These are phyloP conservation scores for Aphyosemion australe DNA, from an alignment of 2,113 vertebrate genomes.

Conservation along the genomic window DNA sequence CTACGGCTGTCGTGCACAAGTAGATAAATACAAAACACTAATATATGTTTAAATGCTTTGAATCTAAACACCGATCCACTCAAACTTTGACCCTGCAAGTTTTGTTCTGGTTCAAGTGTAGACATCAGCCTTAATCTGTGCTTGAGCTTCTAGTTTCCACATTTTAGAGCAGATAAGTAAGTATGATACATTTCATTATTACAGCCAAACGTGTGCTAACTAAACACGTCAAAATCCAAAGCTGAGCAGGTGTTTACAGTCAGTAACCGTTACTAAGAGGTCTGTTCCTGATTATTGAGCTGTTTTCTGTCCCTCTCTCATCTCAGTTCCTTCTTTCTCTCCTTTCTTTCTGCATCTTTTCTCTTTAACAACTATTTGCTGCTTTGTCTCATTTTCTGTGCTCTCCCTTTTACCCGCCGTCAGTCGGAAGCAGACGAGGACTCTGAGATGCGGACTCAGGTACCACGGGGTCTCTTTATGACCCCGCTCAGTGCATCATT, in stretches of 20 bases:
- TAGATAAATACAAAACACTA: too few species aligned
- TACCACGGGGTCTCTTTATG: conserved; percentile 50
- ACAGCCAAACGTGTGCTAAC: not conserved
- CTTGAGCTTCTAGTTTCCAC: too few species aligned
- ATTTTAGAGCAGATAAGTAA: too few species aligned
- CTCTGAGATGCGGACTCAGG: conserved; percentile 81
- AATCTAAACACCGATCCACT: too few species aligned
- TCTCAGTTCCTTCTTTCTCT: not conserved
- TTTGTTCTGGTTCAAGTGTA: too few species aligned
- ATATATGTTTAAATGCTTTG: too few species aligned
- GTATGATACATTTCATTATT: too few species aligned
- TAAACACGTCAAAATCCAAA: not conserved
- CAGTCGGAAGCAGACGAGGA: conserved; percentile 97
- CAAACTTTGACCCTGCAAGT: too few species aligned
- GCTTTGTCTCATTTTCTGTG: conserved; percentile 52
- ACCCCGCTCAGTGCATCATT: conserved; percentile 54
- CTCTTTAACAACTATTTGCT: conserved; percentile 1
- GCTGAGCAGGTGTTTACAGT: not conserved
- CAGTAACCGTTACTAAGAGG: too few species aligned
- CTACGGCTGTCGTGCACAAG: too few species aligned
- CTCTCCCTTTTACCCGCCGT: conserved; percentile 69
- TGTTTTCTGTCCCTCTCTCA: not conserved
- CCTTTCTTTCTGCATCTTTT: not conserved
- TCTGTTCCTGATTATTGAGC: not conserved
- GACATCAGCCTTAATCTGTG: too few species aligned